Evolutionary conservation across 2,888 invertebrate genomes (phyloP), one percentile per base, ranked within the genome.

Genomic region (Hirtodrosophila trivittata): DNA sequence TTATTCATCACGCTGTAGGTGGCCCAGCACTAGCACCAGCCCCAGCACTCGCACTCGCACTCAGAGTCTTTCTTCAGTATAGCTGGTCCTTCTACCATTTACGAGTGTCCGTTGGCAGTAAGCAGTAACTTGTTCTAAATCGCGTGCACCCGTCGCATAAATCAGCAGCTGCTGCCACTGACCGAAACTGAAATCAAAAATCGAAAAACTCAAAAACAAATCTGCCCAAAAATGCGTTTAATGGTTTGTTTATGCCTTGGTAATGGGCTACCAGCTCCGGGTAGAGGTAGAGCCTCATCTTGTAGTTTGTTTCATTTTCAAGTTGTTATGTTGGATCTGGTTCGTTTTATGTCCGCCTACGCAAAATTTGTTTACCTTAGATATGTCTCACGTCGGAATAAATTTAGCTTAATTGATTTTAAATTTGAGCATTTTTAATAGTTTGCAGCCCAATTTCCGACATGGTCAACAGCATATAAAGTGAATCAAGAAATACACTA

Each of bases 381-480:
- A 77, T 86, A 75, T 80, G 81, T 83, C 84, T 70, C 63, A 72
- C 63, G 84, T 76, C 84, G 66, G 86, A 66, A 82, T 82, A 83
- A 80, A 82, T 83, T 86, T 83, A 70, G 66, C 70, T 83, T 83
- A 83, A 82, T 82, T 84, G 84, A 81, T 86, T 83, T 83, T 83
- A 77, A 84, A 77, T 75, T 80, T 86, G 69, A 83, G 39, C 66
- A 70, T 68, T 72, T 76, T 72, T 83, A 76, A 76, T 80, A 68
- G 64, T 58, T 63, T 71, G 58, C 66, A 75, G 71, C 60, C 78
- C 75, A 66, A 66, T 76, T 83, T 80, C 62, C 73, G 74, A 71
- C 71, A 73, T 63, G 41, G 30, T 39, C 70, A 59, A 54, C 64
- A 55, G 52, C 66, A 63, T 50, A 57, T 66, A 57, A 45, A 58